Base-by-base conservation (phyloP, 2,888 invertebrate genomes). In the Leptinotarsa juncta region DNA sequence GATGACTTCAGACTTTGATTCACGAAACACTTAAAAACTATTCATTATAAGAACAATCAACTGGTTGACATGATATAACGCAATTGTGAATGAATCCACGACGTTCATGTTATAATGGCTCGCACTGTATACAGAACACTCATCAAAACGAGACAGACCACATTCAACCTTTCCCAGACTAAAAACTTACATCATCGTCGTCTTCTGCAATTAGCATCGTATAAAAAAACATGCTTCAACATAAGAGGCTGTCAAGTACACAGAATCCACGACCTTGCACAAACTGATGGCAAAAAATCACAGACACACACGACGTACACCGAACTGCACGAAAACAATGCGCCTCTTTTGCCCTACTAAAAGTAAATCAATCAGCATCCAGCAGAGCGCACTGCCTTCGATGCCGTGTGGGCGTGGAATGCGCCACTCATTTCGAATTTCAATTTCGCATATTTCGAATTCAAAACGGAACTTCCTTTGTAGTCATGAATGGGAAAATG, bases 301-400 rank as follows among this genome's bases (percentile, higher is more conserved):
- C 57, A 23, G 20, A 57, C 57, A 23, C 23, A 32, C 55, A 18
- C 53, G 32, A 20, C 42, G 53, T 48, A 20, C 32, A 53, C 42
- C 42, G 62, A 62, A 74, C 70, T 70, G 73, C 73, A 74, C 67
- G 10, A 50, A 70, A 65, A 57, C 78, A 74, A 76, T 78, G 72
- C 67, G 51, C 68, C 74, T 51, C 67, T 26, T 53, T 62, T 77
- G 78, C 74, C 79, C 79, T 77, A 78, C 66, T 71, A 78, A 65
- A 72, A 62, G 26, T 75, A 75, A 77, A 80, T 80, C 80, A 78
- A 80, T 80, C 77, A 66, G 74, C 76, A 77, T 26, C 73, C 73
- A 70, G 70, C 60, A 74, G 73, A 74, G 70, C 49, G 73, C 73
- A 60, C 73, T 74, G 73, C 73, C 23, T 50, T 15, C 65, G 62